These are phyloP conservation scores for Dichetophora obliterata DNA, from an alignment of 2,888 invertebrate genomes.

Conservation along the genomic window DNA sequence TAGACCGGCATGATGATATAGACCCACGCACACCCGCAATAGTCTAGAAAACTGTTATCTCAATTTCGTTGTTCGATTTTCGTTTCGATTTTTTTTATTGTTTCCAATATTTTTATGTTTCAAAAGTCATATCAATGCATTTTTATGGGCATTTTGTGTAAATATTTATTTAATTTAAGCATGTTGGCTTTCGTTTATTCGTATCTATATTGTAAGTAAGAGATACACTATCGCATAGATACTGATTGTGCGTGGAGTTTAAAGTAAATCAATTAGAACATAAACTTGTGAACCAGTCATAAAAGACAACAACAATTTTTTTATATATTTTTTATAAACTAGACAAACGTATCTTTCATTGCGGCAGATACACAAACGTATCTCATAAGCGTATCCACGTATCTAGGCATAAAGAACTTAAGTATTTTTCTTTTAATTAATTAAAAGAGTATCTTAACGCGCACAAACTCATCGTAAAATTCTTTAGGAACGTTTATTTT, in stretches of 20 bases:
- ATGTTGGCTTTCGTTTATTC: background rate
- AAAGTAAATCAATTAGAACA: constrained; percentile 24
- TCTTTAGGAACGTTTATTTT: background rate
- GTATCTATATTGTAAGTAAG: too few relatives aligned
- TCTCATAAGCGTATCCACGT: background rate
- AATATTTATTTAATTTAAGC: constrained; percentile 17
- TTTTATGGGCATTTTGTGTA: background rate
- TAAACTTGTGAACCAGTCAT: background rate
- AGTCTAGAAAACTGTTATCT: too few relatives aligned
- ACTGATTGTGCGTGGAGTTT: constrained; percentile 13
- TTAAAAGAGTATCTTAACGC: constrained; percentile 6
- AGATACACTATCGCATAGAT: constrained; percentile 14
- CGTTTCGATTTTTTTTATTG: constrained; percentile 8
- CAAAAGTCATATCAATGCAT: constrained; percentile 2
- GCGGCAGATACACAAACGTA: background rate
- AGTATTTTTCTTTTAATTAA: constrained; percentile 2
- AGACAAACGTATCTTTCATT: background rate
- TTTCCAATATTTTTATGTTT: background rate
- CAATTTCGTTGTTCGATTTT: background rate
- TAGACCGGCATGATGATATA: too few relatives aligned
- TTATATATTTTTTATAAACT: background rate
- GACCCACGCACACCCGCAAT: too few relatives aligned
- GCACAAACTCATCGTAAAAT: background rate
- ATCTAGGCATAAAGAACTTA: background rate
- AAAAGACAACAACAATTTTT: background rate